Percentiles rank a stretch among this genome's conserved stretches.
Evolutionary conservation across 2,797 vertebrate genomes (phyloP).

Genomic region (Pipistrellus pygmaeus): DNA sequence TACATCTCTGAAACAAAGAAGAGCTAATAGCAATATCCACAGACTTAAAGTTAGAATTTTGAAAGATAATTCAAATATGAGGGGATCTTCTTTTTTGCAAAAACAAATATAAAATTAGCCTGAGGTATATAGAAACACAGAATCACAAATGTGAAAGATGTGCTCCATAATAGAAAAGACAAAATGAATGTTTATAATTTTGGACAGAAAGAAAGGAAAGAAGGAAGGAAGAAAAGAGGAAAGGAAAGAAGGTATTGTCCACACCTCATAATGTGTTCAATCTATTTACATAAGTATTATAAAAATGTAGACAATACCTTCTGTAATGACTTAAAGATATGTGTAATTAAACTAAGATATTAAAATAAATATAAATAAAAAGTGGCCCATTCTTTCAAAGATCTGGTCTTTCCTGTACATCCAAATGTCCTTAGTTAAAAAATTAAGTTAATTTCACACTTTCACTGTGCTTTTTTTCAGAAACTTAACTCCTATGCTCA

Average conservation of each 20-base stretch:
- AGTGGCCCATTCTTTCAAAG: neutral
- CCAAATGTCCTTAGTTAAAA: neutral
- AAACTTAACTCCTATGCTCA: neutral
- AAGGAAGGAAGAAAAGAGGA: too few relatives aligned
- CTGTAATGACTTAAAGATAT: neutral
- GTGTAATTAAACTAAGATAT: slow-evolving; percentile 2
- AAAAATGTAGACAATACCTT: neutral
- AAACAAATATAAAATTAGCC: neutral
- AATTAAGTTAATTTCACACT: neutral
- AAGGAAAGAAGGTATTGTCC: neutral
- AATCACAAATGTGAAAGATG: neutral
- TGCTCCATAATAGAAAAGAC: neutral
- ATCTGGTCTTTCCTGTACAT: neutral
- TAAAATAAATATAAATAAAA: neutral
- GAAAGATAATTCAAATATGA: neutral
- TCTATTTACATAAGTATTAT: neutral
- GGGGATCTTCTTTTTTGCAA: neutral
- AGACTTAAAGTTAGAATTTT: slow-evolving; percentile 4
- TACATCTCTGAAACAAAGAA: neutral
- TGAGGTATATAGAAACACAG: neutral
- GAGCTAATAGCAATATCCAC: neutral
- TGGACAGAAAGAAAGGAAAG: too few relatives aligned
- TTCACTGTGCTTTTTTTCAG: neutral
- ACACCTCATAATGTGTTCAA: neutral
- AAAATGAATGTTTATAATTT: neutral